A percentile compares a stretch with the other conserved stretches of the same genome.
Conservation (phyloP, 2,888 invertebrate species). For the Synanthedon andrenaeformis region DNA sequence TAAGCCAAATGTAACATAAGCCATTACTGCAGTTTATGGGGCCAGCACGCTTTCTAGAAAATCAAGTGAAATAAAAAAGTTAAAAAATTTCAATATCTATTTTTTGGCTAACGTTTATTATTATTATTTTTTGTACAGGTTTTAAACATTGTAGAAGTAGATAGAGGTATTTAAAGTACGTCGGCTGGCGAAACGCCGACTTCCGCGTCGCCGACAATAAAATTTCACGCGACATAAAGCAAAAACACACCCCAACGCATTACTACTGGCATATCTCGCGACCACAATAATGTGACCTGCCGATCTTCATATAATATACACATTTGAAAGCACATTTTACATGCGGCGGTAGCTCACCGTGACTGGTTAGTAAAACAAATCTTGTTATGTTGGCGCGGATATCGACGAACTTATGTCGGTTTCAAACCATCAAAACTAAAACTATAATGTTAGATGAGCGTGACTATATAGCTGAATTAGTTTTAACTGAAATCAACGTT, state of each 20-base stretch:
- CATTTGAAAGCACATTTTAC: slow-evolving; percentile 1
- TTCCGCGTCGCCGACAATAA: slow-evolving; percentile 43
- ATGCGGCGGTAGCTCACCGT: slow-evolving; percentile 16
- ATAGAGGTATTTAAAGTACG: too few species aligned
- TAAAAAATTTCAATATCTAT: too few species aligned
- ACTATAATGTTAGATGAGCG: slow-evolving; percentile 32
- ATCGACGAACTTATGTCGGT: slow-evolving; percentile 51
- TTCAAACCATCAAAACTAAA: slow-evolving; percentile 51
- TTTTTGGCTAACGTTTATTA: too few species aligned
- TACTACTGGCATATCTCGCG: slow-evolving; percentile 44
- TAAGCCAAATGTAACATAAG: too few species aligned
- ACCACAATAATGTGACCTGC: slow-evolving; percentile 35
- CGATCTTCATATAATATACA: slow-evolving; percentile 4
- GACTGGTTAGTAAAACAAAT: slow-evolving; percentile 43
- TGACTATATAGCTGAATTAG: background rate
- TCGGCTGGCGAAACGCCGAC: slow-evolving; percentile 24
- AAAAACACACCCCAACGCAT: slow-evolving; percentile 66
- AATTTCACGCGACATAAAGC: slow-evolving; percentile 70
- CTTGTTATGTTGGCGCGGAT: slow-evolving; percentile 56
- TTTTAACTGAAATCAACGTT: background rate
- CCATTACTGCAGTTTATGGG: too few species aligned
- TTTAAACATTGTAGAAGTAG: too few species aligned
- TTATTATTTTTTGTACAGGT: too few species aligned
- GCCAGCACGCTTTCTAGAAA: too few species aligned
- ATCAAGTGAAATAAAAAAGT: too few species aligned